Evolutionary conservation across 2,797 vertebrate genomes (phyloP).

Genomic region (Esox masquinongy): DNA sequence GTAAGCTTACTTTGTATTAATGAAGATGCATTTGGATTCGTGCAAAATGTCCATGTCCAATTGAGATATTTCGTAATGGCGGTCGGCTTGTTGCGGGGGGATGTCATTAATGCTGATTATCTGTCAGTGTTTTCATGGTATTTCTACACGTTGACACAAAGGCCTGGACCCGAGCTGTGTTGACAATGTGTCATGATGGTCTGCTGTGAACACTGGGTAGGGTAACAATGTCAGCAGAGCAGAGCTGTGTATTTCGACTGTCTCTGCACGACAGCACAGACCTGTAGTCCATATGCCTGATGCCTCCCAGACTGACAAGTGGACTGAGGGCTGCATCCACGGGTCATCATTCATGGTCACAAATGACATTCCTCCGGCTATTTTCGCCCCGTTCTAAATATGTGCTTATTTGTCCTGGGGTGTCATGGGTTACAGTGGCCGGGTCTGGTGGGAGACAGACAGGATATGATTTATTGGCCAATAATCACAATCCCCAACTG

Average conservation of each 20-base stretch:
- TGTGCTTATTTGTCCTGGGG: slow-evolving; percentile 1
- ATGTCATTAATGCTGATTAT: neutral
- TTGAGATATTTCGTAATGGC: neutral
- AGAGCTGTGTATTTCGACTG: neutral
- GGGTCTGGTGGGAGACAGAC: neutral
- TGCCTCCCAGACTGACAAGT: neutral
- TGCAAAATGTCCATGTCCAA: neutral
- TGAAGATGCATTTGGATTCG: neutral
- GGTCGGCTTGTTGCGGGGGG: neutral
- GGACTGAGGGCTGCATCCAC: neutral
- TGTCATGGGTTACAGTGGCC: neutral
- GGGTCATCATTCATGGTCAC: neutral
- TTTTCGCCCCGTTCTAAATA: neutral
- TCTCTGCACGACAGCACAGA: neutral
- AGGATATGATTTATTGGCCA: neutral
- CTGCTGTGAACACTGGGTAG: neutral
- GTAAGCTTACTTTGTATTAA: neutral
- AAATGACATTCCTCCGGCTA: slow-evolving; percentile 2
- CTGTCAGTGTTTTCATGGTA: neutral
- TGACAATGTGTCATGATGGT: neutral
- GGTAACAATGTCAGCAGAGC: neutral
- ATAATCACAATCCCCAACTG: slow-evolving; percentile 10
- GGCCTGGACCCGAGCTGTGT: neutral
- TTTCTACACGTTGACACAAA: slow-evolving; percentile 1
- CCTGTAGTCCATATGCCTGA: neutral